Evolutionary conservation across 2,797 vertebrate genomes (phyloP), one percentile per base, ranked within the genome.

Genomic region (Arrhamphus sclerolepis): DNA sequence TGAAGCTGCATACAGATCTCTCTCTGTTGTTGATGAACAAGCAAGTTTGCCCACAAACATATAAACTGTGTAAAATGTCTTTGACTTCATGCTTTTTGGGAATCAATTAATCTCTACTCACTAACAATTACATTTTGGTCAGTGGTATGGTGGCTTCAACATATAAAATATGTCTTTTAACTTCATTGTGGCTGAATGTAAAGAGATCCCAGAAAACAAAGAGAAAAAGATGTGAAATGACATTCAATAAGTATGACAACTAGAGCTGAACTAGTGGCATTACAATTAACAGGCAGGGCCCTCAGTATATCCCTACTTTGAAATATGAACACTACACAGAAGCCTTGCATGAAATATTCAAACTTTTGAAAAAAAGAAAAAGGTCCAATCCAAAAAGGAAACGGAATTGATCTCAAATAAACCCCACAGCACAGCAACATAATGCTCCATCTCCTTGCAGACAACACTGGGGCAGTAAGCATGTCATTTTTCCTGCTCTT

Each of bases 351-450:
- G 46, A 49, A 34, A 46, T 29, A 44, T 18, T 34, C 28, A 19
- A 44, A 44, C 43, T 61, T 50, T 49, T 14, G 17, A 50, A 50
- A 22, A 18, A 18, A 31, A 50, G 42, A 10, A 22, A 21, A 44
- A 20, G 18, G 28, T 41, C 18, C 7, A n/a, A 21, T 38, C 28
- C 24, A 43, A 62, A 60, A 16, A 13, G 46, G 42, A 34, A 7
- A 31, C 18, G 7, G 40, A 40, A 58, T 48, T 16, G 22, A n/a
- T 14, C 34, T 3, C 9, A 59, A 46, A 49, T 26, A 7, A 40
- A 6, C 21, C n/a, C 7, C 19, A 9, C 18, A 4, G 9, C 7
- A 19, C 1, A 18, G 56, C 16, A 31, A 39, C 31, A n/a, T 18
- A 38, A 47, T 50, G 39, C n/a, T 42, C 47, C 48, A 18, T 16